Base-by-base conservation (phyloP, 2,888 invertebrate genomes). In the Lomographa bimaculata region DNA sequence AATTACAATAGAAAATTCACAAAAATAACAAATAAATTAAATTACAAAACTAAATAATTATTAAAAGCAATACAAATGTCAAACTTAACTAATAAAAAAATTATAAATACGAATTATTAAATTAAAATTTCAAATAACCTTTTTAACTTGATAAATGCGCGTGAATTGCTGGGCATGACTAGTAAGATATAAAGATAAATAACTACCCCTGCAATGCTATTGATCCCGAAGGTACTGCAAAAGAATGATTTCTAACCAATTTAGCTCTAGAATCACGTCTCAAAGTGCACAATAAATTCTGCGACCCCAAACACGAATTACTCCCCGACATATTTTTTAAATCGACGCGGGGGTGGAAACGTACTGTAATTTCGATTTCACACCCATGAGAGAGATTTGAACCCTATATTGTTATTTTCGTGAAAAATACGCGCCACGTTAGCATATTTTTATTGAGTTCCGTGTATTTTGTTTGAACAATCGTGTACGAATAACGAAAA, bases 321-420 rank as follows among this genome's bases (percentile, higher is more conserved):
- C 40, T 55, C 53, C 50, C 39, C 33, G 51, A 58, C 57, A 57
- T 64, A 56, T 45, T 65, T 60, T 53, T 42, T 42, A 55, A 65
- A 68, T 71, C 64, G 64, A 62, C 57, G 41, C 40, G 59, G 57
- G 46, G 62, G 49, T 24, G 54, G 32, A 50, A 43, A 47, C 32
- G 39, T 35, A 36, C 34, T 35, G 65, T 64, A 60, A 73, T 74
- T 69, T 58, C 57, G 62, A 66, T 61, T 64, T 63, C 49, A 56
- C 63, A 63, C 74, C 69, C 71, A 46, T 23, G 68, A 60, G 74
- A 69, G 57, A 67, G 60, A 50, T 48, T 42, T 38, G 39, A 46
- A 32, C 26, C 32, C 36, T 28, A 38, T 40, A 42, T 48, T 46
- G 48, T 42, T 49, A 38, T 46, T 47, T 48, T 38, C 26, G 33